A percentile compares a stretch with the other conserved stretches of the same genome.
phyloP scores from a whole-genome alignment of 2,113 vertebrate genomes.

The Prunella himalayana region DNA sequence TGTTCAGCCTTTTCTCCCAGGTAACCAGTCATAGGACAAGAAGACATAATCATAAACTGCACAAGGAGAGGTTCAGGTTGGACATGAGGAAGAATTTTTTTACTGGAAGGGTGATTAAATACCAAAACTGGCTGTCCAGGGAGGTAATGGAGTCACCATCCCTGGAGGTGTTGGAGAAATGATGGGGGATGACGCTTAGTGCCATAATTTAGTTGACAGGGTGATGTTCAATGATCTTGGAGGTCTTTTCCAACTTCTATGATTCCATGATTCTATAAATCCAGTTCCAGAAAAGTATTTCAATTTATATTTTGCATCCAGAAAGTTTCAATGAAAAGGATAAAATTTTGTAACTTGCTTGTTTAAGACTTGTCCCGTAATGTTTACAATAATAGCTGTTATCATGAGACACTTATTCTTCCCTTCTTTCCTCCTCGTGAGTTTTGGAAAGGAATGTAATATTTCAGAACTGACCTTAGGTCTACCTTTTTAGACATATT shows the following conservation, averaged over 20 bases:
- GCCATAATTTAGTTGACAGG: not conserved
- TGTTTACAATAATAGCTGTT: not conserved
- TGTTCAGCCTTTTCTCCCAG: not conserved
- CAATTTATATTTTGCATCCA: not conserved
- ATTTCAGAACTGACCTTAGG: not conserved
- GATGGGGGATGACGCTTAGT: not conserved
- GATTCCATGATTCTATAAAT: not conserved
- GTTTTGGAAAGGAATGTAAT: not conserved
- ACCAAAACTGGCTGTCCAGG: not conserved
- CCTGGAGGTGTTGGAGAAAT: not conserved
- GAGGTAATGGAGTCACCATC: not conserved
- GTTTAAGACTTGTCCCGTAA: not conserved
- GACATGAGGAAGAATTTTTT: not conserved
- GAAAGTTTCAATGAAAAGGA: not conserved
- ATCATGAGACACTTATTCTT: not conserved
- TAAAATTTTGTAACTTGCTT: not conserved
- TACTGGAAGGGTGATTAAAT: not conserved
- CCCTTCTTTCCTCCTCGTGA: not conserved
- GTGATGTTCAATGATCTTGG: not conserved
- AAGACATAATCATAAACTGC: not conserved
- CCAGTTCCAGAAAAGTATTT: not conserved
- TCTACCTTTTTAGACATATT: not conserved
- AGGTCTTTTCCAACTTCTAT: not conserved
- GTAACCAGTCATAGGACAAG: not conserved
- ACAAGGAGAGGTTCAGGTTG: not conserved